Evolutionary conservation across 2,888 invertebrate genomes (phyloP).

Genomic region (Zygogramma bicolorata): DNA sequence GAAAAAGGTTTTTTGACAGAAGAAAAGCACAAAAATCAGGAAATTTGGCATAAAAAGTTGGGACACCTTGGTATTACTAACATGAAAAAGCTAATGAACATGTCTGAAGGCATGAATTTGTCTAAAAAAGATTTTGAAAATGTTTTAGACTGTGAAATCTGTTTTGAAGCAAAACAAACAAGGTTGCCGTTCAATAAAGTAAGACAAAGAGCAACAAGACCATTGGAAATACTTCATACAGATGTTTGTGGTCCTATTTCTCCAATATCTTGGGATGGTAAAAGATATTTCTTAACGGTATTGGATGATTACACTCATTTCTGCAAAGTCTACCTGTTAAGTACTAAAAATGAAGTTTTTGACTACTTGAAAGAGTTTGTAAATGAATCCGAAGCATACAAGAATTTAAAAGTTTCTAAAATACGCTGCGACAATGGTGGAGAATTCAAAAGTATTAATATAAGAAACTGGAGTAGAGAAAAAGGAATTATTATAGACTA

Average conservation of each 20-base stretch:
- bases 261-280: conserved; percentile 54
- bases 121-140: background rate
- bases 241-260: conserved; percentile 57
- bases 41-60: conserved; percentile 34
- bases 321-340: conserved; percentile 52
- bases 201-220: conserved; percentile 54
- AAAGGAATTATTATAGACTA: conserved; percentile 43
- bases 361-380: conserved; percentile 43
- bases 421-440: conserved; percentile 48
- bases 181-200: conserved; percentile 50
- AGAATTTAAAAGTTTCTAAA: conserved; percentile 40
- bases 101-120: background rate
- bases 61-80: conserved; percentile 21
- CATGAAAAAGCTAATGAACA: conserved; percentile 8
- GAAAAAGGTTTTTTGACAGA: no score
- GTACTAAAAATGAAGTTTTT: conserved; percentile 38
- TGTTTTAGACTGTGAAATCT: conserved; percentile 18
- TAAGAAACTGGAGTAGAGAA: conserved; percentile 42
- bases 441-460: conserved; percentile 33
- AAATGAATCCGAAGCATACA: conserved; percentile 36
- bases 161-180: conserved; percentile 17
- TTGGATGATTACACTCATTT: conserved; percentile 61
- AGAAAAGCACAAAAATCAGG: no score
- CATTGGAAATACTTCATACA: conserved; percentile 39
- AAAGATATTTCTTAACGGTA: conserved; percentile 56